These are phyloP conservation scores for Coremacera marginata DNA, from an alignment of 2,888 invertebrate species.

Conservation along the genomic window DNA sequence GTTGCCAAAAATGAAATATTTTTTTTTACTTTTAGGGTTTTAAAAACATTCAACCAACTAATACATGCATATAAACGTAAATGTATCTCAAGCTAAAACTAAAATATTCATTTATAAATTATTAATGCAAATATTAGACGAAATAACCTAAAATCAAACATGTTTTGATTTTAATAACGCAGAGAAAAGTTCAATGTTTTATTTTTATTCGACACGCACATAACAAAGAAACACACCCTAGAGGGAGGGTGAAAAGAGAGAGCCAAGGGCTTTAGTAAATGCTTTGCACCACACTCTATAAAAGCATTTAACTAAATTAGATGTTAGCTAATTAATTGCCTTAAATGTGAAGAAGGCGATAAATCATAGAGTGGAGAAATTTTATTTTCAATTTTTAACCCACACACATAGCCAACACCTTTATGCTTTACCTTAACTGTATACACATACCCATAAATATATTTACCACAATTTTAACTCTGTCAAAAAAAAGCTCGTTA, in stretches of 20 bases:
- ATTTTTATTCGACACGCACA: not conserved
- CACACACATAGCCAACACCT: not conserved
- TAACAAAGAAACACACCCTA: conserved; percentile 4
- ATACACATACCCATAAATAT: too few species aligned
- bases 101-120: too few species aligned
- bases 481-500: too few species aligned
- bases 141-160: not conserved
- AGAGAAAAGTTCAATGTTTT: not conserved
- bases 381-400: not conserved
- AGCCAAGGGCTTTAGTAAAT: not conserved
- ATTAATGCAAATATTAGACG: not conserved
- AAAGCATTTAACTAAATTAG: conserved; percentile 4
- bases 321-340: not conserved
- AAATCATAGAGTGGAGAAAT: not conserved
- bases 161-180: not conserved
- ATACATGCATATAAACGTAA: too few species aligned
- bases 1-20: too few species aligned
- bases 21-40: too few species aligned
- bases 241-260: not conserved
- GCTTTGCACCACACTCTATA: not conserved
- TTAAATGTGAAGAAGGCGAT: not conserved
- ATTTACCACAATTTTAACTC: too few species aligned
- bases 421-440: not conserved
- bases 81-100: too few species aligned
- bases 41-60: too few species aligned